Evolutionary conservation across 2,113 vertebrate species (phyloP).

Genomic region (Python bivittatus): DNA sequence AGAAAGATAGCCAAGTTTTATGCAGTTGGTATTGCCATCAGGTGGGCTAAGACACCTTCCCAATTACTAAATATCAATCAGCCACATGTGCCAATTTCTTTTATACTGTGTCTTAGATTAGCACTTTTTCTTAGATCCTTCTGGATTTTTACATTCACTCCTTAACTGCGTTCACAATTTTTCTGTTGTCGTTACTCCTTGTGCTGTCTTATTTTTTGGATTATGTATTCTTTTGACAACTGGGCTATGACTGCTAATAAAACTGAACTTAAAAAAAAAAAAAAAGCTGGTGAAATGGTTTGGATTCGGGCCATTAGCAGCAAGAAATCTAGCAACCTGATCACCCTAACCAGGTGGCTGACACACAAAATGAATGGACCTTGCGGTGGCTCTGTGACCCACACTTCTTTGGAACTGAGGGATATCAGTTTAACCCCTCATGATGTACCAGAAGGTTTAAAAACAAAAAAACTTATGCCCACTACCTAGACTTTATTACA

Average conservation of each 20-base stretch:
- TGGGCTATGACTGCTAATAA: neutral
- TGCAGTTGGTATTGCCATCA: neutral
- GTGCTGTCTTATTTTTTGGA: neutral
- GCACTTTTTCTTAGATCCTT: neutral
- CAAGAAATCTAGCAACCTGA: neutral
- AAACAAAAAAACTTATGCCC: too few species aligned
- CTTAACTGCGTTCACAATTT: neutral
- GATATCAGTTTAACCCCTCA: neutral
- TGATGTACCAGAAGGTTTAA: neutral
- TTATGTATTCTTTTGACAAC: neutral
- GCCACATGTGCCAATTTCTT: neutral
- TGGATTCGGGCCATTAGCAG: neutral
- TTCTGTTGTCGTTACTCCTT: neutral
- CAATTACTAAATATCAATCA: neutral
- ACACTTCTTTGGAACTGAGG: neutral
- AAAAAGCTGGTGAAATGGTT: neutral
- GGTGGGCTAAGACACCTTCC: neutral
- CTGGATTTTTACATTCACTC: neutral
- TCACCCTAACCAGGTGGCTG: neutral
- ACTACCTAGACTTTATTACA: neutral
- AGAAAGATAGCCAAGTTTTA: neutral
- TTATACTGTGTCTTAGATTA: neutral
- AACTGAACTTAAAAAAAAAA: neutral
- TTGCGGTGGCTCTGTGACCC: neutral
- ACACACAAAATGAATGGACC: neutral